Conservation (phyloP, 1,140 invertebrate species). For the Zaprionus capensis region DNA sequence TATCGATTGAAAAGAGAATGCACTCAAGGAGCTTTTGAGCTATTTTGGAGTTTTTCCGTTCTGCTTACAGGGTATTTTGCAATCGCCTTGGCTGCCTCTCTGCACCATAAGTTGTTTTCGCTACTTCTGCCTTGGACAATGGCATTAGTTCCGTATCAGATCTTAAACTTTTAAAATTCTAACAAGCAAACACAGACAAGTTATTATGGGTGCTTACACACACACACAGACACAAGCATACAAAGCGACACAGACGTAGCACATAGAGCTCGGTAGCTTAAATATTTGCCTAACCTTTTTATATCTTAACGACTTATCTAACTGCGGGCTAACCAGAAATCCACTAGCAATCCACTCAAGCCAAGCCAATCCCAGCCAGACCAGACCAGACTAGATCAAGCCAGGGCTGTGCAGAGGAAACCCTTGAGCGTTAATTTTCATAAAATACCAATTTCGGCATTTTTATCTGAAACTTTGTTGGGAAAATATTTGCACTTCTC, state of each 20-base stretch:
- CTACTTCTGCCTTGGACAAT: conserved; percentile 49
- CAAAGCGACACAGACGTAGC: background rate
- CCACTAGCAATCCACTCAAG: conserved; percentile 16
- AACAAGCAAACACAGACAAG: conserved; percentile 42
- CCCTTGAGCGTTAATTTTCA: conserved; percentile 78
- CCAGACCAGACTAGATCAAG: conserved; percentile 6
- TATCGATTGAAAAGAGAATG: background rate
- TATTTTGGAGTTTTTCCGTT: background rate
- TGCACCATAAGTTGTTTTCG: conserved; percentile 46
- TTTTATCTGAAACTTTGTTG: conserved; percentile 62
- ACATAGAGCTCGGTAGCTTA: conserved; percentile 33
- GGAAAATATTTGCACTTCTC: conserved; percentile 38
- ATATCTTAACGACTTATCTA: conserved; percentile 78
- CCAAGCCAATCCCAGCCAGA: background rate
- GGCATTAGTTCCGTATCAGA: conserved; percentile 66
- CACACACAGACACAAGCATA: background rate
- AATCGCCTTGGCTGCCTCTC: background rate
- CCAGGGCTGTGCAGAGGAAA: conserved; percentile 19
- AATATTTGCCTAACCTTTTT: conserved; percentile 79
- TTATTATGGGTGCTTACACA: conserved; percentile 24
- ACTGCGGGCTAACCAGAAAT: conserved; percentile 51
- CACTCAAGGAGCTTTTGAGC: background rate
- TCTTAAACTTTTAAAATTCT: conserved; percentile 72
- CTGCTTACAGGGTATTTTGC: conserved; percentile 19
- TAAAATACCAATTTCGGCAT: conserved; percentile 78